Evolutionary conservation across 2,113 vertebrate genomes (phyloP).

Genomic region (Tapirus terrestris): DNA sequence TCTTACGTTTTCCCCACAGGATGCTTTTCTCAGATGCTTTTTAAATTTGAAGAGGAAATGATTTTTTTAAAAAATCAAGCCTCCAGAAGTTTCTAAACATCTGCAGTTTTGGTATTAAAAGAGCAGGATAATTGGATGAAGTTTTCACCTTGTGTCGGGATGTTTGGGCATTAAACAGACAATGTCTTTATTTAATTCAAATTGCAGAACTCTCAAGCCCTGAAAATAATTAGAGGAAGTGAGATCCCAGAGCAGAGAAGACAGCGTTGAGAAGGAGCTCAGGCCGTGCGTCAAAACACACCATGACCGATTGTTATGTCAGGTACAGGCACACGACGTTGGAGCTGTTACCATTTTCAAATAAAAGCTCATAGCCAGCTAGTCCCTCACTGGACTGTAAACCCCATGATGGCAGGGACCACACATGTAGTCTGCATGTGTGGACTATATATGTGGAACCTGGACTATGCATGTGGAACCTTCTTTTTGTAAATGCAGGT

Average conservation of each 20-base stretch:
- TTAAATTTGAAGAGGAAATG: background rate
- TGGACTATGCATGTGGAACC: background rate
- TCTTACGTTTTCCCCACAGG: background rate
- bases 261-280: background rate
- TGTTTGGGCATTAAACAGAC: slow-evolving; percentile 32
- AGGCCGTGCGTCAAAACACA: background rate
- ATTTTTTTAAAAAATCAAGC: background rate
- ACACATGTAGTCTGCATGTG: background rate
- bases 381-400: background rate
- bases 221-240: background rate
- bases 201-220: background rate
- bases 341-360: background rate
- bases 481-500: background rate
- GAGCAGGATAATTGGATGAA: background rate
- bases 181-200: background rate
- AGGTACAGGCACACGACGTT: too few species aligned
- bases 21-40: background rate
- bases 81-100: slow-evolving; percentile 34
- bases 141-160: background rate
- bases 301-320: background rate
- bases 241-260: background rate
- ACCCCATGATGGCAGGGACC: background rate
- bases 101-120: background rate
- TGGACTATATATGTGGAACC: background rate
- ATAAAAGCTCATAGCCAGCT: background rate